phyloP scores from a whole-genome alignment of 30 jellyfish, hydroid and myxozoan species.

The Hydra vulgaris region DNA sequence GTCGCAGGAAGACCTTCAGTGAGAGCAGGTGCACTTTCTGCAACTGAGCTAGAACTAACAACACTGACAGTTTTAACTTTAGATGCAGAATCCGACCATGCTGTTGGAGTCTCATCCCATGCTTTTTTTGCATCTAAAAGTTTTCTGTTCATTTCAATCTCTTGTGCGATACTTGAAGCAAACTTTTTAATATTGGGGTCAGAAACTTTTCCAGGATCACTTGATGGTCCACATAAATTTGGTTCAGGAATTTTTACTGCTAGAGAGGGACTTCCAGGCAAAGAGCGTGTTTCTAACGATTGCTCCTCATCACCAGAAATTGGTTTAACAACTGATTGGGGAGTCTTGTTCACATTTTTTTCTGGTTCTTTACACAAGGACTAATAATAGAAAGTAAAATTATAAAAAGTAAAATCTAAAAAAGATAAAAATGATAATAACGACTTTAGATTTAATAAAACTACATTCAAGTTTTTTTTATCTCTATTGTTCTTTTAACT shows the following conservation, averaged over 20 bases:
- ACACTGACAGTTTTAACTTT: conserved; percentile 23
- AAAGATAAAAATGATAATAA: too few relatives aligned
- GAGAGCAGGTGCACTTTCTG: conserved; percentile 25
- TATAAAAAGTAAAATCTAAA: too few relatives aligned
- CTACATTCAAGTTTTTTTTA: too few relatives aligned
- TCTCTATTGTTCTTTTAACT: too few relatives aligned
- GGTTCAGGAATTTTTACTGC: conserved; percentile 93
- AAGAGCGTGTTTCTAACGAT: conserved; percentile 73
- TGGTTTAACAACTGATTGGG: conserved; percentile 74
- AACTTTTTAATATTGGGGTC: conserved; percentile 18
- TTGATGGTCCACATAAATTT: conserved; percentile 80
- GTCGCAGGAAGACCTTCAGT: conserved; percentile 15
- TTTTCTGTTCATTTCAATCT: conserved; percentile 63
- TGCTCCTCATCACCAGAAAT: conserved; percentile 81
- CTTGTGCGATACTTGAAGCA: conserved; percentile 56
- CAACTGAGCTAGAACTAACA: conserved; percentile 22
- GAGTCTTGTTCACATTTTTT: conserved; percentile 63
- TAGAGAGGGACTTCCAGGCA: conserved; percentile 87
- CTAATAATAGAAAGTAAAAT: not conserved
- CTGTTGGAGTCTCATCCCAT: conserved; percentile 59
- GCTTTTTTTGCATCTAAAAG: conserved; percentile 47
- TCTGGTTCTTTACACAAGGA: not conserved
- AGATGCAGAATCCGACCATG: conserved; percentile 33
- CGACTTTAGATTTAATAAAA: too few relatives aligned
- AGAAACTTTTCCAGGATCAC: conserved; percentile 92